These are phyloP conservation scores for Branchellion lobata DNA, from an alignment of 2,888 invertebrate genomes.

Conservation along the genomic window DNA sequence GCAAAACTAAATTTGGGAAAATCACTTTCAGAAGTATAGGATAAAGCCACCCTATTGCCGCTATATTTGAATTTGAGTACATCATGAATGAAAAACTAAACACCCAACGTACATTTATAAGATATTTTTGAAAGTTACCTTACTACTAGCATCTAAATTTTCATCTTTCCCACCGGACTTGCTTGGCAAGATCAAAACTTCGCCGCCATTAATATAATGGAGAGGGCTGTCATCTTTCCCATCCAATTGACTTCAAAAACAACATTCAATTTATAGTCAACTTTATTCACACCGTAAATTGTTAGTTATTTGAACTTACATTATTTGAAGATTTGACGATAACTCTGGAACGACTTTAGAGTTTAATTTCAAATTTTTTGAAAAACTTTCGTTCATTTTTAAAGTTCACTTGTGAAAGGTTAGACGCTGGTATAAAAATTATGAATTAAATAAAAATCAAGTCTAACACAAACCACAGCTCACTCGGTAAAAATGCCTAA, in stretches of 20 bases:
- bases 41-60: no score
- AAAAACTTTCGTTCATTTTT: neutral
- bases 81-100: no score
- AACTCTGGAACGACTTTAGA: neutral
- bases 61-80: no score
- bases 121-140: constrained; percentile 57
- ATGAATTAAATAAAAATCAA: no score
- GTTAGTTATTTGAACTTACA: neutral
- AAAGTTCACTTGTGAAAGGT: no score
- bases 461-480: no score
- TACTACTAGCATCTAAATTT: constrained; percentile 57
- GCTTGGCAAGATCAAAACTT: constrained; percentile 62
- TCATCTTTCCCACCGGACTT: constrained; percentile 52
- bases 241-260: constrained; percentile 42
- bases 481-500: no score
- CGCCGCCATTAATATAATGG: constrained; percentile 55
- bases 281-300: neutral
- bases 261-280: neutral
- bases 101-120: no score
- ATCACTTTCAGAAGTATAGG: no score
- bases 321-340: neutral
- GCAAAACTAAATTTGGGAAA: no score
- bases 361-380: neutral
- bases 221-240: constrained; percentile 48
- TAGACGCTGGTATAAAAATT: no score